Evolutionary conservation across 2,888 invertebrate species (phyloP).

Genomic region (Apodemia zela): DNA sequence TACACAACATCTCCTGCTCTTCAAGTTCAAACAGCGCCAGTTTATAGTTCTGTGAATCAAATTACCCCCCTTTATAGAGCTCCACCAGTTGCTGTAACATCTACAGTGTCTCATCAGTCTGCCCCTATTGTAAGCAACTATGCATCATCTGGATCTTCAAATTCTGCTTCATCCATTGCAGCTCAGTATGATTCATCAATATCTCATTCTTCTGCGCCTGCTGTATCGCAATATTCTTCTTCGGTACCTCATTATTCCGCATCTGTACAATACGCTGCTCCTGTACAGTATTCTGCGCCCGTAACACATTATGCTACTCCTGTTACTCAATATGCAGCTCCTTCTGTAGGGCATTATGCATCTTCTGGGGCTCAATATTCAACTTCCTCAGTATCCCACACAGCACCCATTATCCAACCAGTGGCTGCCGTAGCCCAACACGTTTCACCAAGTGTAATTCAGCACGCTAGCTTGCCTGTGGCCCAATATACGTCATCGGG

Average conservation of each 20-base stretch:
- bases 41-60: constrained; percentile 30
- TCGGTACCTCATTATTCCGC: constrained; percentile 27
- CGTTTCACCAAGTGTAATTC: constrained; percentile 20
- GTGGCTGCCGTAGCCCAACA: constrained; percentile 10
- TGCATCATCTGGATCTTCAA: constrained; percentile 5
- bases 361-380: constrained; percentile 34
- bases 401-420: constrained; percentile 25
- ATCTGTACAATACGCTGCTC: constrained; percentile 35
- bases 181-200: constrained; percentile 23
- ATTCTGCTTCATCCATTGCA: constrained; percentile 12
- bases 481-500: constrained; percentile 34
- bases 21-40: constrained; percentile 41
- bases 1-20: constrained; percentile 62
- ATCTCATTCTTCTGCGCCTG: constrained; percentile 27
- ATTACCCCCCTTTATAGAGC: constrained; percentile 37
- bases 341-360: constrained; percentile 37
- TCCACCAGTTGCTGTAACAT: constrained; percentile 32
- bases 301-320: constrained; percentile 35
- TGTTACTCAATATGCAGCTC: constrained; percentile 36
- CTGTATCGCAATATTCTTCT: constrained; percentile 35
- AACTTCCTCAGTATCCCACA: constrained; percentile 28
- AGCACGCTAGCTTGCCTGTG: constrained; percentile 27
- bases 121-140: constrained; percentile 27
- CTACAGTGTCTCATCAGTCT: constrained; percentile 17
- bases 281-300: constrained; percentile 40